phyloP scores from a whole-genome alignment of 2,888 invertebrate genomes.

The Brachyopa scutellaris region DNA sequence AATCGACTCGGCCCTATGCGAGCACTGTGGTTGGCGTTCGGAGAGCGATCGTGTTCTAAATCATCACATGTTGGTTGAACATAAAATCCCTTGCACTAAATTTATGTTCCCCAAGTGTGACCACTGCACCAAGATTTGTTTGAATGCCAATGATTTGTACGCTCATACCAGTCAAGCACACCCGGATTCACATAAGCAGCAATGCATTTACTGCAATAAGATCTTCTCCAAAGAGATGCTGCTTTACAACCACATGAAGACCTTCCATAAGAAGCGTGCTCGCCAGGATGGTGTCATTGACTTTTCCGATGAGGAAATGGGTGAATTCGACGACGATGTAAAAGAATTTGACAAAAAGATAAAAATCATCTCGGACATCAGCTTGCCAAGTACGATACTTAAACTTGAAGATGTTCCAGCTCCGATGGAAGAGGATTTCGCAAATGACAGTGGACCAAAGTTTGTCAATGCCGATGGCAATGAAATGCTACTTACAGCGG shows the following conservation, averaged over 20 bases:
- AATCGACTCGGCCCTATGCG: slow-evolving; percentile 90
- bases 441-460: slow-evolving; percentile 77
- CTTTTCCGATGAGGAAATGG: slow-evolving; percentile 82
- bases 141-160: slow-evolving; percentile 87
- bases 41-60: slow-evolving; percentile 88
- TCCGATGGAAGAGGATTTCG: slow-evolving; percentile 32
- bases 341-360: slow-evolving; percentile 80
- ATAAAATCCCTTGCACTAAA: slow-evolving; percentile 88
- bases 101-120: slow-evolving; percentile 91
- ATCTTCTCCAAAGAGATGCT: slow-evolving; percentile 87
- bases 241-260: slow-evolving; percentile 88
- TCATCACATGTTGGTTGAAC: slow-evolving; percentile 91
- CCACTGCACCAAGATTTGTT: slow-evolving; percentile 88
- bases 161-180: slow-evolving; percentile 86
- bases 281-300: slow-evolving; percentile 86
- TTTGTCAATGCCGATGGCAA: slow-evolving; percentile 83
- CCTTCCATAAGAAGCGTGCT: slow-evolving; percentile 86
- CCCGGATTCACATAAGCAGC: slow-evolving; percentile 82
- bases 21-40: slow-evolving; percentile 91
- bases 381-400: slow-evolving; percentile 77
- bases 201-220: slow-evolving; percentile 90
- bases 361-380: slow-evolving; percentile 82
- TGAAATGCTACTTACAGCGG: slow-evolving; percentile 80
- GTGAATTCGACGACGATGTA: slow-evolving; percentile 73
- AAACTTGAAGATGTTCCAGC: slow-evolving; percentile 66